phyloP scores from a whole-genome alignment of 1,140 invertebrate species.

The Bombus pascuorum region DNA sequence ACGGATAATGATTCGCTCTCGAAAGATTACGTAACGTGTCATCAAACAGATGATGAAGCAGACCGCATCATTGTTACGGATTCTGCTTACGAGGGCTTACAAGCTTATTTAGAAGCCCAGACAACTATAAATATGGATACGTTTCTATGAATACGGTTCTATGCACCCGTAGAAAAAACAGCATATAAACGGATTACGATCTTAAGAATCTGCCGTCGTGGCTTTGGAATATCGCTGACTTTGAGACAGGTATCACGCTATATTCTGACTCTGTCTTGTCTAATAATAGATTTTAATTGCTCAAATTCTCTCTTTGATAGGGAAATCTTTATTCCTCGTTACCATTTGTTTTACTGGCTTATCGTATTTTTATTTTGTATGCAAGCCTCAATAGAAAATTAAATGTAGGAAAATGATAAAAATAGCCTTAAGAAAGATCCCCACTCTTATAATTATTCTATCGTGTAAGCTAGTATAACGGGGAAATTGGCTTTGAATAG shows the following conservation, averaged over 20 bases:
- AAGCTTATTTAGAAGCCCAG: conserved; percentile 71
- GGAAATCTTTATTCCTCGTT: not conserved
- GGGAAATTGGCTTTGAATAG: too few relatives aligned
- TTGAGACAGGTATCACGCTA: not conserved
- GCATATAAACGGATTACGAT: conserved; percentile 44
- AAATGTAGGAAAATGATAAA: too few relatives aligned
- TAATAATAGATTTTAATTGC: not conserved
- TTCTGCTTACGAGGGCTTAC: conserved; percentile 71
- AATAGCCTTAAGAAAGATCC: too few relatives aligned
- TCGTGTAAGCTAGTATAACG: too few relatives aligned
- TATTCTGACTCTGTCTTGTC: too few relatives aligned
- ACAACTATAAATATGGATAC: not conserved
- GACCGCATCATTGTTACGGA: conserved; percentile 67
- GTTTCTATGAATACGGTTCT: not conserved
- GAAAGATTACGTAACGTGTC: conserved; percentile 47
- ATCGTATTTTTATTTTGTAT: not conserved
- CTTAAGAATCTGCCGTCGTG: not conserved
- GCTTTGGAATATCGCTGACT: not conserved
- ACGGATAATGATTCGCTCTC: conserved; percentile 30
- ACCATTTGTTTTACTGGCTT: not conserved
- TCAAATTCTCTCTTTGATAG: not conserved
- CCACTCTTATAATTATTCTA: too few relatives aligned
- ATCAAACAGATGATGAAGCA: conserved; percentile 40
- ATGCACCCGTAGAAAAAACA: conserved; percentile 50
- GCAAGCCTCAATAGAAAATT: not conserved